Percentiles rank a stretch among this genome's conserved stretches.
These are phyloP conservation scores for Macaria notata DNA, from an alignment of 2,888 invertebrate genomes.

Conservation along the genomic window DNA sequence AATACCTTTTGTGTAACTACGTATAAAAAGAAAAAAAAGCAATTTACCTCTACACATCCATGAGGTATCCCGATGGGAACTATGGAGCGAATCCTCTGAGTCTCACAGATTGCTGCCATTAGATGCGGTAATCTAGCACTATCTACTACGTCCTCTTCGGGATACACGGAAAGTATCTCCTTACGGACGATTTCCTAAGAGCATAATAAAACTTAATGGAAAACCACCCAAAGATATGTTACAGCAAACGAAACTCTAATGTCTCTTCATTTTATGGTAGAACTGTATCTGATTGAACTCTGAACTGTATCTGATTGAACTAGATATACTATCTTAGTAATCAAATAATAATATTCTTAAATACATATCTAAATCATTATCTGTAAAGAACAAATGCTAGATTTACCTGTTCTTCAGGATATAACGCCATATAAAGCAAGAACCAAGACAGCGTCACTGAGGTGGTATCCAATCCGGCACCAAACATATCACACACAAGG, in stretches of 20 bases:
- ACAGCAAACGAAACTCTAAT: too few relatives aligned
- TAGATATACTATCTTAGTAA: too few relatives aligned
- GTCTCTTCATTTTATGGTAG: too few relatives aligned
- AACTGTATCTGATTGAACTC: too few relatives aligned
- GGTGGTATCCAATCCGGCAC: slow-evolving; percentile 93
- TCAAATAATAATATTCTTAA: too few relatives aligned
- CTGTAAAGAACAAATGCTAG: too few relatives aligned
- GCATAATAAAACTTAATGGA: not conserved
- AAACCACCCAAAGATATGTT: not conserved
- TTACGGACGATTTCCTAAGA: slow-evolving; percentile 82
- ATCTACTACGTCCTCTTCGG: slow-evolving; percentile 82
- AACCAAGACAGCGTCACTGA: slow-evolving; percentile 91
- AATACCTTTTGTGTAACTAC: too few relatives aligned
- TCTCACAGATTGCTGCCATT: slow-evolving; percentile 90
- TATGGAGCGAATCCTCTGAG: slow-evolving; percentile 89
- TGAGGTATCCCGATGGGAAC: slow-evolving; percentile 94
- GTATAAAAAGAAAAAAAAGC: too few relatives aligned
- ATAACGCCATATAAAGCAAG: slow-evolving; percentile 87
- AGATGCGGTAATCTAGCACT: slow-evolving; percentile 79
- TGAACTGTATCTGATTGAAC: too few relatives aligned
- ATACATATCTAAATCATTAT: too few relatives aligned
- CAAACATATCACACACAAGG: slow-evolving; percentile 91
- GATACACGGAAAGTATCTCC: slow-evolving; percentile 76
- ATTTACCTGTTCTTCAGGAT: slow-evolving; percentile 84
- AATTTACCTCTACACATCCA: slow-evolving; percentile 80